phyloP scores from a whole-genome alignment of 2,888 invertebrate genomes.

The Sialis fuliginosa region DNA sequence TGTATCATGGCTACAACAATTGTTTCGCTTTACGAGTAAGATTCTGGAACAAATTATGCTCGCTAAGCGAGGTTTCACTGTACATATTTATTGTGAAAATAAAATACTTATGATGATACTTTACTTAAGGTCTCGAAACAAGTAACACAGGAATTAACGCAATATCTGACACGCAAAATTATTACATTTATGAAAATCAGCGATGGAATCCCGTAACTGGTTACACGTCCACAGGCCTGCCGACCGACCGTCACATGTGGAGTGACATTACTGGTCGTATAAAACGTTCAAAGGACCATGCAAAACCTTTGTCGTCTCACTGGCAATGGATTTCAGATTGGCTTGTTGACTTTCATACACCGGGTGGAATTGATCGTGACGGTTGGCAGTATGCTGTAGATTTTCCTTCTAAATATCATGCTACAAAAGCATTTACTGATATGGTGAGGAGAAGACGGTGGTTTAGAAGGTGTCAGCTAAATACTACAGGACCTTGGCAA shows the following conservation, averaged over 20 bases:
- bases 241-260: conserved; percentile 82
- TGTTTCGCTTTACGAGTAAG: no score
- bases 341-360: conserved; percentile 80
- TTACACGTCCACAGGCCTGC: conserved; percentile 69
- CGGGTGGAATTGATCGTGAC: conserved; percentile 76
- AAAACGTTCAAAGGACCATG: conserved; percentile 70
- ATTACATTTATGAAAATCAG: conserved; percentile 86
- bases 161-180: conserved; percentile 73
- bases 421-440: conserved; percentile 72
- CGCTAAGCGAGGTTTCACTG: no score
- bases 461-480: conserved; percentile 66
- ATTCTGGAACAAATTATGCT: no score
- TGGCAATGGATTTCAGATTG: conserved; percentile 92
- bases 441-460: conserved; percentile 72
- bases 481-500: conserved; percentile 76
- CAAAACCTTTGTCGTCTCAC: conserved; percentile 66
- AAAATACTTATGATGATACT: neutral
- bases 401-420: conserved; percentile 75
- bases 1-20: neutral
- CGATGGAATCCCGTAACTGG: conserved; percentile 86
- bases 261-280: conserved; percentile 73
- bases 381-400: conserved; percentile 94
- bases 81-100: no score
- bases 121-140: conserved; percentile 27
- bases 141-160: conserved; percentile 43